Evolutionary conservation across 2,113 vertebrate species (phyloP), one percentile per base, ranked within the genome.

Genomic region (Phycodurus eques): DNA sequence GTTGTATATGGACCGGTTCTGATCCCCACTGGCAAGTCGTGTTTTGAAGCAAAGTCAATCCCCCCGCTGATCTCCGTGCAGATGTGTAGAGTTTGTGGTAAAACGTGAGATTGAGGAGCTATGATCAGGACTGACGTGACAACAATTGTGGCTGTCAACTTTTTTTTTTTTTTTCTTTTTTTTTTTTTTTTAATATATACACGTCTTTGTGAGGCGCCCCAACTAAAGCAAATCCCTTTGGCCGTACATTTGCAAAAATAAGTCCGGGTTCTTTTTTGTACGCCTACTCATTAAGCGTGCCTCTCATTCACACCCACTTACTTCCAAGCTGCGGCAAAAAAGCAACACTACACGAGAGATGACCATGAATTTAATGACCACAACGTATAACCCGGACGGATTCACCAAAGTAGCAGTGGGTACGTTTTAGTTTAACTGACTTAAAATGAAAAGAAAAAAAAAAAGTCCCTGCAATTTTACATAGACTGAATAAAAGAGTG

Each of bases 241-340:
- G 51, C 46, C 53, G 64, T 47, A 67, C 43, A 60, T 62, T 59
- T 27, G 27, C 43, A 27, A 51, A 67, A 80, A 61, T 39, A 79
- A 75, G 17, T 19, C n/a, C 17, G 20, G 10, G 31, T 68, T 51
- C 15, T 67, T 51, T 68, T 79, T 69, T 77, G 71, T 70, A 74
- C 47, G 68, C n/a, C 13, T 49, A 74, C 70, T 78, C 68, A 76
- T 85, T 75, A 78, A 66, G 42, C 69, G 54, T 71, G 53, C 56
- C 69, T 65, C 60, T 75, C 77, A 70, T 83, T 79, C 62, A 83
- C 74, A 72, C 51, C 75, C 42, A 27, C 27, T 27, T 27, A 74
- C 68, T 74, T 72, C 62, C 56, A 73, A 75, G 79, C 56, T 65
- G 51, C 70, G 79, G 54, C 4, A 35, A 31, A 31, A 15, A 0